Percentiles rank a stretch among this genome's conserved stretches.
Evolutionary conservation across 2,113 vertebrate genomes (phyloP).

Genomic region (Python bivittatus): DNA sequence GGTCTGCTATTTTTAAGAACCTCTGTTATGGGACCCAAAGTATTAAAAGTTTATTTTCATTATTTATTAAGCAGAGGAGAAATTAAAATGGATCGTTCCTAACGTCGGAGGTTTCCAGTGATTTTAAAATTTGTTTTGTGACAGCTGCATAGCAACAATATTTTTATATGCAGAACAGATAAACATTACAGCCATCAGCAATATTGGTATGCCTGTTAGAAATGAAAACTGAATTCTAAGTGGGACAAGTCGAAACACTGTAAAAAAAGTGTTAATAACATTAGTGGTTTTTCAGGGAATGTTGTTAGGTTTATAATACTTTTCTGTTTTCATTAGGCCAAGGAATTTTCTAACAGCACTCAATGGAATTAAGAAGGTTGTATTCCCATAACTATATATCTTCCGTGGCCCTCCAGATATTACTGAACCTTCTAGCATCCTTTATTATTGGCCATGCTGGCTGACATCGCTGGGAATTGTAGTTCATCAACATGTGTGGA

Average conservation of each 20-base stretch:
- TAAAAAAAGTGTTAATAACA: constrained; percentile 21
- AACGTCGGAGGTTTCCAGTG: constrained; percentile 79
- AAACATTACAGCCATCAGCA: constrained; percentile 60
- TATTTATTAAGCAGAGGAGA: constrained; percentile 85
- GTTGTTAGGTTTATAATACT: constrained; percentile 9
- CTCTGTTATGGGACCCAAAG: constrained; percentile 80
- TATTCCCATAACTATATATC: neutral
- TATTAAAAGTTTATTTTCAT: constrained; percentile 81
- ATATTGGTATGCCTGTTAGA: constrained; percentile 56
- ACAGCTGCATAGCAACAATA: constrained; percentile 69
- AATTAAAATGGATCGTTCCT: constrained; percentile 88
- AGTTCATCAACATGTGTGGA: neutral
- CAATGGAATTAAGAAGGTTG: neutral
- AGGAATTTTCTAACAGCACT: neutral
- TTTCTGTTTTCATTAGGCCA: constrained; percentile 7
- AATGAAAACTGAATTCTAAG: constrained; percentile 69
- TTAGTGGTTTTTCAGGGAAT: constrained; percentile 50
- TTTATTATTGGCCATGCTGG: neutral
- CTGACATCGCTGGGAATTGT: neutral
- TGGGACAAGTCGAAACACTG: constrained; percentile 61
- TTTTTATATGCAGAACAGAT: constrained; percentile 68
- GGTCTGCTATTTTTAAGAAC: constrained; percentile 83
- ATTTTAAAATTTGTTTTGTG: constrained; percentile 67
- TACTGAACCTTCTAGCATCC: neutral
- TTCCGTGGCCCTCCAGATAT: neutral